Evolutionary conservation across 1,140 invertebrate species (phyloP).

Genomic region (Cephus cinctus): DNA sequence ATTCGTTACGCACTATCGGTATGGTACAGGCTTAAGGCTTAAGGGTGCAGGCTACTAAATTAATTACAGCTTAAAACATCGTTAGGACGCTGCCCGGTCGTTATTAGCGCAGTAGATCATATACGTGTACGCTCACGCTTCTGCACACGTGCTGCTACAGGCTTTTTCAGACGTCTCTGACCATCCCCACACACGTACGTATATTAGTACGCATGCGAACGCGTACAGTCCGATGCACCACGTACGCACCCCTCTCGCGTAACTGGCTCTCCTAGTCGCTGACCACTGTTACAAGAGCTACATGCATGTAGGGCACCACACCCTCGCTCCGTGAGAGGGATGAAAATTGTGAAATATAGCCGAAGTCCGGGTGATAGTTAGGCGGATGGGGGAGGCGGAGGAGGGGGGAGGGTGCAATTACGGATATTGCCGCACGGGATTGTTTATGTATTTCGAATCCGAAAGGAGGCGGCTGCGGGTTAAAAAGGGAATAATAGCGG

Average conservation of each 20-base stretch:
- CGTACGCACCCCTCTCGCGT: conserved; percentile 1
- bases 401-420: conserved; percentile 25
- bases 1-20: background rate
- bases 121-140: conserved; percentile 23
- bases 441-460: too few relatives aligned
- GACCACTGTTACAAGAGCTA: too few relatives aligned
- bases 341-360: conserved; percentile 34
- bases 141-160: too few relatives aligned
- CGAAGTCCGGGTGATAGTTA: too few relatives aligned
- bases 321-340: conserved; percentile 8
- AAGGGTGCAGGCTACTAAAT: conserved; percentile 35
- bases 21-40: background rate
- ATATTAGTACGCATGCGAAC: too few relatives aligned
- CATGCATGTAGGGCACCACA: too few relatives aligned
- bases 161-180: too few relatives aligned
- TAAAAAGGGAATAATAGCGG: too few relatives aligned
- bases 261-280: conserved; percentile 13
- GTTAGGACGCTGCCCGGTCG: conserved; percentile 38
- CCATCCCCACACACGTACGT: too few relatives aligned
- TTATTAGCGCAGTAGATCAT: conserved; percentile 50
- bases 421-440: conserved; percentile 26
- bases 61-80: conserved; percentile 52
- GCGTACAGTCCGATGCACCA: too few relatives aligned
- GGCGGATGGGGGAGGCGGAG: too few relatives aligned
- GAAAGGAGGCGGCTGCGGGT: too few relatives aligned